Percentiles rank a stretch among this genome's conserved stretches.
Evolutionary conservation across 2,888 invertebrate species (phyloP).

Genomic region (Campaea margaritaria): DNA sequence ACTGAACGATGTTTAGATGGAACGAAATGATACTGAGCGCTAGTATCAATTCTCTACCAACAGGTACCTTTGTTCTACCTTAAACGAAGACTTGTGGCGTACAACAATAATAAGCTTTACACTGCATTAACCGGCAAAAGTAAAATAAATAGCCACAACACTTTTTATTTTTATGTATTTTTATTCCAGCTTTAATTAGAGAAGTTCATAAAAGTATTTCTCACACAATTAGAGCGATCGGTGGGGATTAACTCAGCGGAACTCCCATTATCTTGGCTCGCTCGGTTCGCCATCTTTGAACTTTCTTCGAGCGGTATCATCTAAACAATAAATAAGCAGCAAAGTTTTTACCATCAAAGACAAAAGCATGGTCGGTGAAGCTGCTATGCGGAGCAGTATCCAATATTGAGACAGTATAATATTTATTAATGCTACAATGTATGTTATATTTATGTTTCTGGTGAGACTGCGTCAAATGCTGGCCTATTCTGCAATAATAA

Average conservation of each 20-base stretch:
- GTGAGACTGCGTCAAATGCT: no score
- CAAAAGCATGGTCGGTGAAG: conserved; percentile 13
- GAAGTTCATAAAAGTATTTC: conserved; percentile 23
- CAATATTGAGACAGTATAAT: neutral
- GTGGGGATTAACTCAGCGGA: conserved; percentile 13
- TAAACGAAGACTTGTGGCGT: no score
- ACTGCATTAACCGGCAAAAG: neutral
- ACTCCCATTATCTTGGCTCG: conserved; percentile 19
- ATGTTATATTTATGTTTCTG: no score
- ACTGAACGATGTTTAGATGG: no score
- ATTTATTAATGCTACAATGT: no score
- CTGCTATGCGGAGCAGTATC: neutral
- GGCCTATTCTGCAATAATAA: no score
- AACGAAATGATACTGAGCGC: no score
- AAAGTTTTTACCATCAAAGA: conserved; percentile 29
- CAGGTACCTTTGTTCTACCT: no score
- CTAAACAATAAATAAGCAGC: conserved; percentile 28
- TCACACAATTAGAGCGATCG: conserved; percentile 21
- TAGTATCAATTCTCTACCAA: no score
- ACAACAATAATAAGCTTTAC: no score
- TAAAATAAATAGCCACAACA: neutral
- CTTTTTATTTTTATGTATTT: conserved; percentile 6
- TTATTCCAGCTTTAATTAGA: conserved; percentile 15
- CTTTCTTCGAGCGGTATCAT: conserved; percentile 25
- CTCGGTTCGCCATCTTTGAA: conserved; percentile 19